Evolutionary conservation across 2,888 invertebrate species (phyloP).

Genomic region (Charanyca ferruginea): DNA sequence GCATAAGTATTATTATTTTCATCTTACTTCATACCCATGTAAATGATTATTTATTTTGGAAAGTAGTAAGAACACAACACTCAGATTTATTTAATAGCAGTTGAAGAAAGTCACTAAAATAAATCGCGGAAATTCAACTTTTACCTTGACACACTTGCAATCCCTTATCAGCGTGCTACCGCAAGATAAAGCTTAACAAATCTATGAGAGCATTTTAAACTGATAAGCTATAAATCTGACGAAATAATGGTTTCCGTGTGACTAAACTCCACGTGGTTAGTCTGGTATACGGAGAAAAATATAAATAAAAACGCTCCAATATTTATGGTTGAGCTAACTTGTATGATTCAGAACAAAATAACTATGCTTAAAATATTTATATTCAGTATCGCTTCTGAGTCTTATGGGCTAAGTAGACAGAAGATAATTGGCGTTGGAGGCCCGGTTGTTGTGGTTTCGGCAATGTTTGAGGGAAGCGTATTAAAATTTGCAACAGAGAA

Average conservation of each 20-base stretch:
- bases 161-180: slow-evolving; percentile 36
- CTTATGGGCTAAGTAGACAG: neutral
- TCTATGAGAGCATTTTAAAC: slow-evolving; percentile 16
- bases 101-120: neutral
- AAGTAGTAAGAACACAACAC: neutral
- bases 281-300: neutral
- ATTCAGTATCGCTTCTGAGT: too few relatives aligned
- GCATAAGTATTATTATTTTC: neutral
- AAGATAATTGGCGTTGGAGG: too few relatives aligned
- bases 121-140: slow-evolving; percentile 14
- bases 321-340: neutral
- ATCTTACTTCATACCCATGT: neutral
- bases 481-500: neutral
- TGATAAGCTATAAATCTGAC: slow-evolving; percentile 31
- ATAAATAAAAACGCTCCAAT: neutral
- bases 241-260: slow-evolving; percentile 9
- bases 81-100: neutral
- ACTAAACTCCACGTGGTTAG: neutral
- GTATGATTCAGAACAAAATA: too few relatives aligned
- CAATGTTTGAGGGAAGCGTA: neutral
- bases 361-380: too few relatives aligned
- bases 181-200: slow-evolving; percentile 29
- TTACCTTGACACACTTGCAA: slow-evolving; percentile 36
- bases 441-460: neutral
- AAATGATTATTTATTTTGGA: neutral